phyloP scores from a whole-genome alignment of 2,797 vertebrate genomes.

The Chelidonichthys spinosus region DNA sequence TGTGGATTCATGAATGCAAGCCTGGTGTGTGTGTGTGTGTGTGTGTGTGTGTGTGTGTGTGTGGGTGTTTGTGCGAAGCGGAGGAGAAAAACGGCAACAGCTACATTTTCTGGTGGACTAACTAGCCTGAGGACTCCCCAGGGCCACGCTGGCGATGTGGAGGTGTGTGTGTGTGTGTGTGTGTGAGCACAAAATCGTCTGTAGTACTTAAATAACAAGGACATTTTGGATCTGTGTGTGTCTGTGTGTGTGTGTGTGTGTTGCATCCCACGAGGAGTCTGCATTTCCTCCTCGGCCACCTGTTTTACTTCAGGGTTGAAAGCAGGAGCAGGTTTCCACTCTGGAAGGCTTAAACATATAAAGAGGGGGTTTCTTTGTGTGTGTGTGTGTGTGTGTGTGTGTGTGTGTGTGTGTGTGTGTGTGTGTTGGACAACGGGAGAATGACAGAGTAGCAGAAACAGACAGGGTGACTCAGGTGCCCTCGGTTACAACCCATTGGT shows the following conservation, averaged over 20 bases:
- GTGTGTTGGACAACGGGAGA: constrained; percentile 55
- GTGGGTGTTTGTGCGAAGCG: constrained; percentile 34
- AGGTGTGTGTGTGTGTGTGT: background rate
- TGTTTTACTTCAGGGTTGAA: constrained; percentile 69
- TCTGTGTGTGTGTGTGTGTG: constrained; percentile 3
- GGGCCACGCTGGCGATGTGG: constrained; percentile 44
- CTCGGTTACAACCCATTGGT: constrained; percentile 79
- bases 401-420: constrained; percentile 17
- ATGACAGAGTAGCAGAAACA: constrained; percentile 71
- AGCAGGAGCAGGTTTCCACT: constrained; percentile 38
- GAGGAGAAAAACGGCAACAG: constrained; percentile 16
- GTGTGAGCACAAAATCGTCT: background rate
- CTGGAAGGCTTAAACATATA: constrained; percentile 46
- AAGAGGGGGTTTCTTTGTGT: constrained; percentile 25
- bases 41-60: constrained; percentile 38
- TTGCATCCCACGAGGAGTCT: constrained; percentile 24
- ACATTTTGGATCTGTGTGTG: background rate
- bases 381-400: constrained; percentile 11
- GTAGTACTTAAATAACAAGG: constrained; percentile 1
- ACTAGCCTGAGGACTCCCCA: constrained; percentile 74
- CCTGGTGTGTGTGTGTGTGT: constrained; percentile 26
- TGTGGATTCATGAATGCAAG: constrained; percentile 4
- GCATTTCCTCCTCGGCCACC: constrained; percentile 72
- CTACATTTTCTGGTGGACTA: constrained; percentile 69
- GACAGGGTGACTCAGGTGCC: constrained; percentile 79